Evolutionary conservation across 1,140 invertebrate species (phyloP).

Genomic region (Drosophila azteca): DNA sequence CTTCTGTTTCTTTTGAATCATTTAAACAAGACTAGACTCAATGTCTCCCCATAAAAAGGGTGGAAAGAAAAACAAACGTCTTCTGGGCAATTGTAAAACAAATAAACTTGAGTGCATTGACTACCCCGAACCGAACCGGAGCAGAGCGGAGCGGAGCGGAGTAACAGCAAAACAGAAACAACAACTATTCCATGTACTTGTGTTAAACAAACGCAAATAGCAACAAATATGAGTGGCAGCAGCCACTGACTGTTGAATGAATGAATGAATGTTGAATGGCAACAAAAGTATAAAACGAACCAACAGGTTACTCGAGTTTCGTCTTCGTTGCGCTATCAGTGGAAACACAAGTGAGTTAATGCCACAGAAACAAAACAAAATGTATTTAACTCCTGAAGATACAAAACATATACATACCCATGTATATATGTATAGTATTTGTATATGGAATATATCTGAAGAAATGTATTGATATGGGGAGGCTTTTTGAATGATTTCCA

Average conservation of each 20-base stretch:
- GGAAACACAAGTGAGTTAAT: constrained; percentile 46
- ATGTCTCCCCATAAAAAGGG: no score
- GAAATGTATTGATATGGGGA: no score
- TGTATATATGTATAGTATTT: no score
- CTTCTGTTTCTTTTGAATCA: no score
- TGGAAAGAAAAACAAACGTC: background rate
- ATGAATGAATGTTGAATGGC: constrained; percentile 32
- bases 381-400: background rate
- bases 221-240: constrained; percentile 10
- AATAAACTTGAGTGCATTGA: constrained; percentile 38
- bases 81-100: constrained; percentile 28
- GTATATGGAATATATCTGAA: no score
- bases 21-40: no score
- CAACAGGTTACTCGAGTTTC: constrained; percentile 79
- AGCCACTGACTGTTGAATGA: constrained; percentile 16
- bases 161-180: background rate
- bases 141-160: constrained; percentile 32
- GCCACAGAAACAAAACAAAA: constrained; percentile 27
- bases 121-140: constrained; percentile 14
- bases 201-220: constrained; percentile 39
- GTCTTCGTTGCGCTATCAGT: constrained; percentile 70
- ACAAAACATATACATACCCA: no score
- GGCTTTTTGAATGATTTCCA: constrained; percentile 25
- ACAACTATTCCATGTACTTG: constrained; percentile 66
- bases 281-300: constrained; percentile 51